phyloP scores from a whole-genome alignment of 2,797 vertebrate species.

The Sparus aurata region DNA sequence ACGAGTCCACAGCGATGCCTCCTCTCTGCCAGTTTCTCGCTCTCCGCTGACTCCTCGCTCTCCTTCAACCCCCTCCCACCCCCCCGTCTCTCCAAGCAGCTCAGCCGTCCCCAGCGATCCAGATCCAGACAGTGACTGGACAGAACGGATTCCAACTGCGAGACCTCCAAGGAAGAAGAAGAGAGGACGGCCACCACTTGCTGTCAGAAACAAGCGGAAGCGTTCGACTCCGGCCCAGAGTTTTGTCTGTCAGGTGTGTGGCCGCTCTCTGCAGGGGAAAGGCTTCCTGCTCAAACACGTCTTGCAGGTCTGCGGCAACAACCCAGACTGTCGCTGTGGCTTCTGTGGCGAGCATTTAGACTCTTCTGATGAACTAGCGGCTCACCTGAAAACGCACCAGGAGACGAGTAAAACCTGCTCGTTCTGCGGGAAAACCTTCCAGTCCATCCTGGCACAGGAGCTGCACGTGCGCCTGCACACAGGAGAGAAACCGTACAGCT shows the following conservation, averaged over 20 bases:
- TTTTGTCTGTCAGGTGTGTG: constrained; percentile 55
- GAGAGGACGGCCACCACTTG: background rate
- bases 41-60: background rate
- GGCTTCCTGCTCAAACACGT: constrained; percentile 71
- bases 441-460: constrained; percentile 69
- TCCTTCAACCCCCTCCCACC: background rate
- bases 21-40: background rate
- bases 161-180: constrained; percentile 35
- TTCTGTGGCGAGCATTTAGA: constrained; percentile 50
- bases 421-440: constrained; percentile 66
- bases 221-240: background rate
- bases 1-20: rapidly evolving
- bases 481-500: constrained; percentile 70
- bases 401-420: constrained; percentile 62
- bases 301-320: constrained; percentile 45
- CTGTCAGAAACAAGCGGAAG: constrained; percentile 1
- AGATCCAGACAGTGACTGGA: constrained; percentile 42
- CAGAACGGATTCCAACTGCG: background rate
- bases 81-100: constrained; percentile 12
- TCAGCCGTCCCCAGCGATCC: background rate
- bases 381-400: constrained; percentile 58
- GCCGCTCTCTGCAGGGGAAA: constrained; percentile 58
- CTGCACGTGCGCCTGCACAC: constrained; percentile 72
- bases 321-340: constrained; percentile 53
- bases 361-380: background rate